A percentile compares a stretch with the other conserved stretches of the same genome.
Conservation (phyloP, 37 sponge, comb jelly and placozoan genomes). For the Mnemiopsis leidyi region DNA sequence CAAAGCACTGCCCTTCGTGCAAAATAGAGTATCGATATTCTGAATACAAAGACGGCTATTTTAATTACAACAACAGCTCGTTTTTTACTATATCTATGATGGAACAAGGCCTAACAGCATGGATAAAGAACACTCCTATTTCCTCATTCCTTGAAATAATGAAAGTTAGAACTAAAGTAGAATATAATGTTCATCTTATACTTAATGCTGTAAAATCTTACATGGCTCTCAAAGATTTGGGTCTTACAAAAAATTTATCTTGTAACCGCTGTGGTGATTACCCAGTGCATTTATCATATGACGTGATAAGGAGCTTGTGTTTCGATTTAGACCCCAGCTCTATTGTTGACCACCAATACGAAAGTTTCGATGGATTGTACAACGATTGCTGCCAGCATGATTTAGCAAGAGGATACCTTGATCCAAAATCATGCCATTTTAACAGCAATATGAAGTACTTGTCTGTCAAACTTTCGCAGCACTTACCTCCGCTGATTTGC, state of each 20-base stretch:
- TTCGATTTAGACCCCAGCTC: constrained; percentile 9
- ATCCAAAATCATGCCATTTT: constrained; percentile 1
- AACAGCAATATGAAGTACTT: constrained; percentile 10
- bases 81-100: background rate
- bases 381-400: background rate
- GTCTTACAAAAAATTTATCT: background rate
- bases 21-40: background rate
- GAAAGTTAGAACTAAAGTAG: too few species aligned
- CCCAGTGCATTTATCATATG: background rate
- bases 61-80: background rate
- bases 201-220: constrained; percentile 42
- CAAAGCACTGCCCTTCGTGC: constrained; percentile 19
- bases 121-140: constrained; percentile 11
- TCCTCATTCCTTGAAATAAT: background rate
- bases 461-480: background rate
- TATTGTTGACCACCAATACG: background rate
- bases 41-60: background rate
- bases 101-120: background rate
- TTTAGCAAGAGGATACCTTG: constrained; percentile 1
- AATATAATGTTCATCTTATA: constrained; percentile 17
- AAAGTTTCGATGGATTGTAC: background rate
- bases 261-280: constrained; percentile 47
- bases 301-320: constrained; percentile 25
- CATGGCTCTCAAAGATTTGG: background rate
- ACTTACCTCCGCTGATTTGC: background rate